A percentile compares a stretch with the other conserved stretches of the same genome.
These are phyloP conservation scores for Apis florea DNA, from an alignment of 1,140 invertebrate species.

Conservation along the genomic window DNA sequence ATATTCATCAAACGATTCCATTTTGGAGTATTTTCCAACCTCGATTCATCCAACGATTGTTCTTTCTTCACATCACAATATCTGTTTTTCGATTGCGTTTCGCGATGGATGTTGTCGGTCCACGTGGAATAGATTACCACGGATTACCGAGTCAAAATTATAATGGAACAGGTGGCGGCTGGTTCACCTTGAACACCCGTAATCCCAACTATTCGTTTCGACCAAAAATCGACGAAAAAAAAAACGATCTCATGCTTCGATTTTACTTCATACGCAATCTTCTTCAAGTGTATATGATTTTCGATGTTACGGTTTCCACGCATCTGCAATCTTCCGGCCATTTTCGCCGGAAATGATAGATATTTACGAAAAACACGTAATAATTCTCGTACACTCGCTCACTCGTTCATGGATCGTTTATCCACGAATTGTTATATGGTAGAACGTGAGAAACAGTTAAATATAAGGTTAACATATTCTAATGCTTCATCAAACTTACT, in stretches of 20 bases:
- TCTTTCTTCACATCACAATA: background rate
- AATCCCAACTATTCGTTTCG: slow-evolving; percentile 44
- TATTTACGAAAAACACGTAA: too few species aligned
- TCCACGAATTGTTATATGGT: too few species aligned
- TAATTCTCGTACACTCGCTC: background rate
- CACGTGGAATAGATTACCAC: background rate
- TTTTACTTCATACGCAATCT: slow-evolving; percentile 28
- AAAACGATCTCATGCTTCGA: slow-evolving; percentile 18
- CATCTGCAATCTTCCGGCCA: slow-evolving; percentile 31
- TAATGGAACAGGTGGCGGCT: slow-evolving; percentile 66
- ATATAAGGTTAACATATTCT: too few species aligned
- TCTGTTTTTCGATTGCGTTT: background rate
- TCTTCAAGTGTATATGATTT: slow-evolving; percentile 32
- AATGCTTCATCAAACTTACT: too few species aligned
- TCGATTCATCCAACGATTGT: background rate
- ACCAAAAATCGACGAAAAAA: slow-evolving; percentile 27
- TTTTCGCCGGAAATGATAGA: background rate
- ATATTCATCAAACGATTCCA: too few species aligned
- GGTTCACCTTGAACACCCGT: slow-evolving; percentile 63
- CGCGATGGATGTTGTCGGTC: background rate
- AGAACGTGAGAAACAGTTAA: too few species aligned
- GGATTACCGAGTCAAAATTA: slow-evolving; percentile 33
- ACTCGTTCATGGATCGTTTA: background rate
- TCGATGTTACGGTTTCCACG: slow-evolving; percentile 28
- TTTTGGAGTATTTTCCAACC: too few species aligned